phyloP scores from a whole-genome alignment of 2,888 invertebrate genomes.

The Thysanoteuthis rhombus region DNA sequence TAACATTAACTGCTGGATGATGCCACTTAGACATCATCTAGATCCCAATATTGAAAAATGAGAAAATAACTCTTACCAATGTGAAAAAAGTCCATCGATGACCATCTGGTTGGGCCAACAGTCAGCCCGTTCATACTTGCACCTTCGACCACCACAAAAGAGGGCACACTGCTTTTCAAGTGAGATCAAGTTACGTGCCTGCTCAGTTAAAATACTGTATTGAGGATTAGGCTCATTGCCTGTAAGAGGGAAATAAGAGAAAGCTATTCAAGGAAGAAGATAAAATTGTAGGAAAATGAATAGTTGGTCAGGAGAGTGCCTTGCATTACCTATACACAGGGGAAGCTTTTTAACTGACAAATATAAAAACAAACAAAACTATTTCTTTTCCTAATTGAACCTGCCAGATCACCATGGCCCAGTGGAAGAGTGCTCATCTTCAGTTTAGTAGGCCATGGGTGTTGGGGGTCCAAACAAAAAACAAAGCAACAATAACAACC shows the following conservation, averaged over 20 bases:
- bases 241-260: constrained; percentile 34
- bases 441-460: background rate
- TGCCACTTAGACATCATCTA: too few relatives aligned
- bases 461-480: background rate
- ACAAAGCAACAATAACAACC: background rate
- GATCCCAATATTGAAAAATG: too few relatives aligned
- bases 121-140: constrained; percentile 79
- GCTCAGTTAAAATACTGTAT: constrained; percentile 63
- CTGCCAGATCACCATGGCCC: background rate
- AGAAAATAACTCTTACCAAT: constrained; percentile 75
- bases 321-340: background rate
- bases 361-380: too few relatives aligned
- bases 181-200: constrained; percentile 71
- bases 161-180: constrained; percentile 80
- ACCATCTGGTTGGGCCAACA: constrained; percentile 75
- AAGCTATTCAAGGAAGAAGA: background rate
- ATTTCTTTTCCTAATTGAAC: background rate
- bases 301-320: background rate
- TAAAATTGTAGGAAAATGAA: background rate
- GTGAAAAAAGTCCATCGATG: constrained; percentile 83
- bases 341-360: background rate
- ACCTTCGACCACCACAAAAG: constrained; percentile 85
- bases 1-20: too few relatives aligned
- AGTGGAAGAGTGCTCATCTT: background rate
- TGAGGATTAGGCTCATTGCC: constrained; percentile 52